Conservation (phyloP, 2,797 vertebrate genomes). For the Anableps anableps region DNA sequence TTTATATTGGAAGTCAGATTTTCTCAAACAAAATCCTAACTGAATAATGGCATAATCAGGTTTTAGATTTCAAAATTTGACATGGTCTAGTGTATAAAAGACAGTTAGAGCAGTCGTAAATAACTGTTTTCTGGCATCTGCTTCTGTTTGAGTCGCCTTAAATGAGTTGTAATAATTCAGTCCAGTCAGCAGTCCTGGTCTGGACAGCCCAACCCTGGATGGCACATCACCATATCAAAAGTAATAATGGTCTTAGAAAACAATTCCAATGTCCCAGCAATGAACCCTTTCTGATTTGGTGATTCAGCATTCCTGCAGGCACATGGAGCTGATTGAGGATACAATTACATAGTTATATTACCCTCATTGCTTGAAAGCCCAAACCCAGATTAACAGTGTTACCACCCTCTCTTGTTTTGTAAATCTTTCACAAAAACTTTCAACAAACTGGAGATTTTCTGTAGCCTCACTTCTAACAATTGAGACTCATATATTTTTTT, state of each 20-base stretch:
- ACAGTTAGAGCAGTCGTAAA: background rate
- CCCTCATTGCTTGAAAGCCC: constrained; percentile 44
- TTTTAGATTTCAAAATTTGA: background rate
- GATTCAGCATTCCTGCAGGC: constrained; percentile 47
- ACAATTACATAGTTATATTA: constrained; percentile 63
- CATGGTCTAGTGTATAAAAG: background rate
- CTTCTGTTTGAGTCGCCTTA: background rate
- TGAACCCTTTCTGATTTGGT: constrained; percentile 26
- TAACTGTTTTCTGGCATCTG: background rate
- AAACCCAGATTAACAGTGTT: constrained; percentile 49
- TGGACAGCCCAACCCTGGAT: background rate
- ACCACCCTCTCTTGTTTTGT: constrained; percentile 44
- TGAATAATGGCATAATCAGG: background rate
- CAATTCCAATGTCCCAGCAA: constrained; percentile 8
- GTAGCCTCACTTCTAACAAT: constrained; percentile 18
- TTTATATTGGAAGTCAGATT: background rate
- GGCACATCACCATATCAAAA: background rate
- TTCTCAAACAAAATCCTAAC: background rate
- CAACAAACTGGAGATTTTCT: constrained; percentile 22
- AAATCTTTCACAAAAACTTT: constrained; percentile 30
- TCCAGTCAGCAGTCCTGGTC: constrained; percentile 5
- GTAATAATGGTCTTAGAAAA: background rate
- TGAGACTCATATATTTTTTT: background rate
- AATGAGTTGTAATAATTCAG: background rate
- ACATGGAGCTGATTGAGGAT: constrained; percentile 66